phyloP scores from a whole-genome alignment of 2,113 vertebrate species.

The Tupaia tana region DNA sequence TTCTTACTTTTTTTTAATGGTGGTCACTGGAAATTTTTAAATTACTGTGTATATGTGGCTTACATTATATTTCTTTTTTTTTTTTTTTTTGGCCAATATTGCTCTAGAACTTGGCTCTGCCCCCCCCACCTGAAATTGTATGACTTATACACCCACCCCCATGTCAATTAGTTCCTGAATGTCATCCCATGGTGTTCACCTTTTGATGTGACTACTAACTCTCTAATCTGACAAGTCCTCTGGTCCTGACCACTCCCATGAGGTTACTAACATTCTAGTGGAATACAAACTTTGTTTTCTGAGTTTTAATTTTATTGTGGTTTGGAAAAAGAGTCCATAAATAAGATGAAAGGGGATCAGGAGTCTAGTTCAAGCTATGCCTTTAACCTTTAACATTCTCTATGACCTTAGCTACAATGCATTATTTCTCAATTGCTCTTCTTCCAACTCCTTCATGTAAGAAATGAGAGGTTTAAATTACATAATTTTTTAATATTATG shows the following conservation, averaged over 20 bases:
- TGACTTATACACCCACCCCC: neutral
- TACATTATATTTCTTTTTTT: neutral
- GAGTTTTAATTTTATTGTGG: neutral
- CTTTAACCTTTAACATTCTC: neutral
- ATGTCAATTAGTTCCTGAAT: neutral
- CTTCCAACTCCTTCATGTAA: neutral
- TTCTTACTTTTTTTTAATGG: constrained; percentile 33
- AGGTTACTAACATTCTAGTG: neutral
- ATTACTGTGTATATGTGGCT: constrained; percentile 10
- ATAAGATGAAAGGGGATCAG: neutral
- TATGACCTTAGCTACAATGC: neutral
- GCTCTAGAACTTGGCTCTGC: neutral
- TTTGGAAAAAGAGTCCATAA: constrained; percentile 10
- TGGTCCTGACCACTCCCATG: neutral
- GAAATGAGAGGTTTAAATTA: neutral
- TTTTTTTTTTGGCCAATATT: neutral
- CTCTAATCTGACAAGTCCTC: neutral
- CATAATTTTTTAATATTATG: neutral
- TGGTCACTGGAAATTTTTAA: constrained; percentile 38
- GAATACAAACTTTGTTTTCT: neutral
- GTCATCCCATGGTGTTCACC: neutral
- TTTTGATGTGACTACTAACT: neutral
- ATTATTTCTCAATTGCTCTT: neutral
- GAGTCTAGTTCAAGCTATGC: neutral
- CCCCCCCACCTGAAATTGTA: neutral